Evolutionary conservation across 2,113 vertebrate genomes (phyloP), one percentile per base, ranked within the genome.

Genomic region (Sinosuthora webbiana): DNA sequence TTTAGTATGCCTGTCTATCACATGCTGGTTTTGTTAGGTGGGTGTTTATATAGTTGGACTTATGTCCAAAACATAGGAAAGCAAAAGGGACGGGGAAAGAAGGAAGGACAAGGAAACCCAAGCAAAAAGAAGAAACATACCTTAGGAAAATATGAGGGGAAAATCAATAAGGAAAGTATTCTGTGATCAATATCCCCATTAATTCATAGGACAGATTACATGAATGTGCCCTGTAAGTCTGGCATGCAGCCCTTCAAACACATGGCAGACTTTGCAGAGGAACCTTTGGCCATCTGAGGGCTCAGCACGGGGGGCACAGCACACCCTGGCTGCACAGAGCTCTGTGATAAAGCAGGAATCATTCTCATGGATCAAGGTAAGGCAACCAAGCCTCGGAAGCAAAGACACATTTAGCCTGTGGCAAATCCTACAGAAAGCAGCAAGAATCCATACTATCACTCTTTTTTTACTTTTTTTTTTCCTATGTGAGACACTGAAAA

Each of bases 401-500:
- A 69, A 69, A 73, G 12, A 18, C 13, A 53, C 3, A 5, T 52
- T 62, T 14, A 87, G 33, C 35, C 42, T n/a, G 7, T 69, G 68
- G 30, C 15, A 80, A 90, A 53, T 44, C 63, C 68, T 60, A 17
- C n/a, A 3, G 41, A 44, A 55, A 75, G 44, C 35, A 57, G 35
- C 19, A 79, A 52, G 9, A 49, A 83, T 30, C 50, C 20, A 14
- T 8, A 11, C 8, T 24, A 33, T 24, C 20, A 10, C 11, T 22
- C 5, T 16, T 12, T 27, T 25, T 23, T 10, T 7, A 5, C 10
- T 23, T 19, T 20, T n/a, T 15, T n/a, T 50, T 42, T 76, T 24
- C 39, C 1, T 42, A 0, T 47, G 6, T 7, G 24, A 69, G 13
- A 49, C 9, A 10, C 18, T 74, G 49, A 1, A 2, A 70, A 78